Percentiles rank a stretch among this genome's conserved stretches.
phyloP scores from a whole-genome alignment of 1,140 invertebrate genomes.

The Panulirus ornatus region DNA sequence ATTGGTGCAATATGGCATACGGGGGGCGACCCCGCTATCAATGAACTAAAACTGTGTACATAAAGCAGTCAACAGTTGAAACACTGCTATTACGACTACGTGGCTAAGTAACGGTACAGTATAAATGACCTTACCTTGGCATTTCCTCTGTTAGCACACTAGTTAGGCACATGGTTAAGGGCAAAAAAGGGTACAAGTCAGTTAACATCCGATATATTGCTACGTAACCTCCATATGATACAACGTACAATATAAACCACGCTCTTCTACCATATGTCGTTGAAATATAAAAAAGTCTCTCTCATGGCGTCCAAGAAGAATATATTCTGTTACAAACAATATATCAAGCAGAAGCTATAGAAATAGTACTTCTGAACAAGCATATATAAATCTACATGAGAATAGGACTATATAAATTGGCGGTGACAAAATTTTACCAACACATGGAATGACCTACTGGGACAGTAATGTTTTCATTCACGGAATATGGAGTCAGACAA shows the following conservation, averaged over 20 bases:
- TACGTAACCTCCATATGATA: not conserved
- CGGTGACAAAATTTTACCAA: too few relatives aligned
- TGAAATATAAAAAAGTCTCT: slow-evolving; percentile 38
- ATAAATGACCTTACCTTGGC: not conserved
- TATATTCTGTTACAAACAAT: slow-evolving; percentile 10
- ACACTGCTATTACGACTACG: too few relatives aligned
- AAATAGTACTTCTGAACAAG: slow-evolving; percentile 12
- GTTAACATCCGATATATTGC: not conserved
- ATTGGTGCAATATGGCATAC: too few relatives aligned
- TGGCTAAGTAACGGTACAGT: too few relatives aligned
- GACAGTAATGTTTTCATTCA: too few relatives aligned
- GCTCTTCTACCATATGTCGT: not conserved
- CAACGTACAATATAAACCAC: not conserved
- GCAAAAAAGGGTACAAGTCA: not conserved
- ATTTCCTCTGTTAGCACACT: not conserved
- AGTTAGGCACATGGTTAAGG: not conserved
- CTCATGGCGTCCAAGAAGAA: slow-evolving; percentile 17
- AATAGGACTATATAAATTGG: too few relatives aligned
- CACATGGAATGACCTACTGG: too few relatives aligned
- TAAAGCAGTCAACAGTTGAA: too few relatives aligned
- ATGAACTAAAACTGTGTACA: too few relatives aligned
- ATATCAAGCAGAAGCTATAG: not conserved
- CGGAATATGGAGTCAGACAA: too few relatives aligned
- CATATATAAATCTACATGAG: too few relatives aligned
- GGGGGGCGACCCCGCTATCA: too few relatives aligned